Percentiles rank a stretch among this genome's conserved stretches.
Conservation (phyloP, 2,113 vertebrate genomes). For the Anguilla rostrata region DNA sequence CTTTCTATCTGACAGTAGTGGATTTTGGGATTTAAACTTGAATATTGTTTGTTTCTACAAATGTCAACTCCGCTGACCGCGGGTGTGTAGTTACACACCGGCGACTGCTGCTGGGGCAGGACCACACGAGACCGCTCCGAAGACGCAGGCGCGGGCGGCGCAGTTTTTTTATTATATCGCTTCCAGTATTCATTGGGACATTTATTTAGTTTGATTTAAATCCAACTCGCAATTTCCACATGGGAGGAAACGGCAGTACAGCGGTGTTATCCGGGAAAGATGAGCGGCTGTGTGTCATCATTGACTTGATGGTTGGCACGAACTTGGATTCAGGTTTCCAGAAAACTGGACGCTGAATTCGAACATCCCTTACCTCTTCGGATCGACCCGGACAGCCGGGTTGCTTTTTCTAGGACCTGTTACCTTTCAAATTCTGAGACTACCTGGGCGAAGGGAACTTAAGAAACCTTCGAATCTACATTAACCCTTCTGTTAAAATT, state of each 20-base stretch:
- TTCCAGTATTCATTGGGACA: neutral
- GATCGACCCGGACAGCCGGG: neutral
- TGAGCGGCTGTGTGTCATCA: neutral
- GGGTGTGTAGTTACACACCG: neutral
- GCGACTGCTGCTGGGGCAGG: neutral
- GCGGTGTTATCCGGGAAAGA: neutral
- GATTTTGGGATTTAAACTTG: slow-evolving; percentile 15
- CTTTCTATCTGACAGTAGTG: neutral
- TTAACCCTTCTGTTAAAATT: neutral
- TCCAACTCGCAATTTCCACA: neutral
- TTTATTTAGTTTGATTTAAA: slow-evolving; percentile 4
- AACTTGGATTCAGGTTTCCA: neutral
- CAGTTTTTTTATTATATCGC: neutral
- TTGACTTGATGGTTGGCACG: neutral
- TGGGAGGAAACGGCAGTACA: neutral
- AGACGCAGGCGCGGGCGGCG: neutral
- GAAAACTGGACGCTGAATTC: neutral
- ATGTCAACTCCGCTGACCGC: neutral
- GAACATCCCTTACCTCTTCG: neutral
- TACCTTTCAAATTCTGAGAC: neutral
- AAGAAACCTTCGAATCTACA: neutral
- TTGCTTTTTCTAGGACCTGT: neutral
- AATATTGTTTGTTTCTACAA: slow-evolving; percentile 12
- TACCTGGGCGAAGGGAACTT: neutral
- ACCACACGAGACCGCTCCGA: neutral